Evolutionary conservation across 2,888 invertebrate species (phyloP), one percentile per base, ranked within the genome.

Genomic region (Netelia melanura): DNA sequence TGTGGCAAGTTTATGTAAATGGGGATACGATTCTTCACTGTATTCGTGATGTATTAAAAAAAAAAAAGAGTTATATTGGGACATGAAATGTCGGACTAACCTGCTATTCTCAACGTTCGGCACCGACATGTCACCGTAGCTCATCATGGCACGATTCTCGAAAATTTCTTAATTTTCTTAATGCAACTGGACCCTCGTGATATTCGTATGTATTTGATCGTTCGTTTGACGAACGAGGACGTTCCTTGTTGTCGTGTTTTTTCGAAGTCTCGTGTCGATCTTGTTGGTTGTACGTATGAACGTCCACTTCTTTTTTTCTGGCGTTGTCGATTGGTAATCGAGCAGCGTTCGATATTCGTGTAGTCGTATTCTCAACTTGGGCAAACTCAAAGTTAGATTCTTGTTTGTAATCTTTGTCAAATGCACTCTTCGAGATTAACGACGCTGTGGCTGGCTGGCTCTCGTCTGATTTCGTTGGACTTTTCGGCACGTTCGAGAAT

Each of bases 61-160:
- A 43, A 11, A 38, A n/a, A 17, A 17, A 30, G 3, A 30, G 30
- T 14, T 10, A 14, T 14, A 9, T 64, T 11, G 48, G 48, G 23
- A 74, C 14, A 52, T 10, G 17, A n/a, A 81, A 52, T n/a, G 21
- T 11, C 23, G 23, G 1, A 88, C 87, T 83, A 80, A 88, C 88
- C 88, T 88, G 85, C 85, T 87, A 52, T 52, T 85, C 83, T 88
- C 88, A 21, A 87, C 87, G 79, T 84, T 85, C 58, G 86, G 65
- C 83, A 83, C 64, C 58, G 82, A 61, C 76, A 87, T 87, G 58
- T 83, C 85, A 68, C 86, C 85, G 87, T 88, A 88, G 80, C 79
- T 87, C 81, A 88, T 87, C 88, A 87, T 88, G 75, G 85, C 83
- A 86, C 83, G 75, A 74, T 87, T 82, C 21, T 86, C 54, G 77